Conservation (phyloP, 2,113 vertebrate genomes). For the Tyto alba region DNA sequence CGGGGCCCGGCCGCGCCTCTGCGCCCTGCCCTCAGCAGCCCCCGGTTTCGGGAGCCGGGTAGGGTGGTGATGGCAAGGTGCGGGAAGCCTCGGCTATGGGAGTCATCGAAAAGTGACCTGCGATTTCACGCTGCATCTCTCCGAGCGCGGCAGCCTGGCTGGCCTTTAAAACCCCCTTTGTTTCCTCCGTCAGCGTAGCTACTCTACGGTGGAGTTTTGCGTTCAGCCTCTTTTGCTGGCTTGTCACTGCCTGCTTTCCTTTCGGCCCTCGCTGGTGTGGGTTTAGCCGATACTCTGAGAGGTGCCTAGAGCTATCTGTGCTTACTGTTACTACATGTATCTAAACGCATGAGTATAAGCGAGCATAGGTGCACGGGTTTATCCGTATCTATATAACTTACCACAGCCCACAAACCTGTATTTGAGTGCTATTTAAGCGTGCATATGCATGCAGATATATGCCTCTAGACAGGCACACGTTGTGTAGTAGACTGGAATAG, state of each 20-base stretch:
- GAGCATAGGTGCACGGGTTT: conserved; percentile 8
- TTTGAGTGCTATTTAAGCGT: background rate
- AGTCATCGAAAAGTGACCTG: background rate
- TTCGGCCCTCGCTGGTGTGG: conserved; percentile 5
- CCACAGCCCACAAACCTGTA: background rate
- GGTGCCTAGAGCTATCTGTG: background rate
- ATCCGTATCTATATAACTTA: background rate
- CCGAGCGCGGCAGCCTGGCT: background rate
- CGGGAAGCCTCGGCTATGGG: background rate
- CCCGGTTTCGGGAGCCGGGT: background rate
- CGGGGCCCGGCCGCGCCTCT: background rate
- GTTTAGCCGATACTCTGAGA: background rate
- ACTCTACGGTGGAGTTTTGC: background rate
- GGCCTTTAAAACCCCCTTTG: conserved; percentile 1
- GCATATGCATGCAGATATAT: background rate
- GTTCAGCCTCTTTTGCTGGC: conserved; percentile 24
- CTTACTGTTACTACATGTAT: conserved; percentile 3
- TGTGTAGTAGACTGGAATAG: background rate
- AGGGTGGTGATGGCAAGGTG: background rate
- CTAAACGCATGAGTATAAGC: background rate
- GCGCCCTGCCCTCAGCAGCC: background rate
- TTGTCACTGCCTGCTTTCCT: conserved; percentile 51
- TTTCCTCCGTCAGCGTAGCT: background rate
- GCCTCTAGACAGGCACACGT: background rate
- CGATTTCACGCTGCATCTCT: background rate